Conservation (phyloP, 2,797 vertebrate species). For the Tympanoctomys barrerae region DNA sequence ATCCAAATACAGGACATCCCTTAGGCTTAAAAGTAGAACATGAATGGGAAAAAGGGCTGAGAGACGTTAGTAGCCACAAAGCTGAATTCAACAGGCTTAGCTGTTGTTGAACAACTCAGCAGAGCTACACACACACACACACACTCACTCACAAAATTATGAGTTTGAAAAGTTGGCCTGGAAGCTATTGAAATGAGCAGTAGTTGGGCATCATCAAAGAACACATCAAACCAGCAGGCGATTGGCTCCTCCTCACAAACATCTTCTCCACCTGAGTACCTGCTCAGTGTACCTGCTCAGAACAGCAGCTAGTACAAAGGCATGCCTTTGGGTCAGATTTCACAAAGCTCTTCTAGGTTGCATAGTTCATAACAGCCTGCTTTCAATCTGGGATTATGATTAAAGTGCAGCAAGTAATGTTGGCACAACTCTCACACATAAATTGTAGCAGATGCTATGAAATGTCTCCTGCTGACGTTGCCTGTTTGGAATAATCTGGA, state of each 20-base stretch:
- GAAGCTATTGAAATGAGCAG: conserved; percentile 61
- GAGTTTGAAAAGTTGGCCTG: conserved; percentile 54
- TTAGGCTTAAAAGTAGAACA: background rate
- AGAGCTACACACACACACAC: background rate
- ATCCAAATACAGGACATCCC: background rate
- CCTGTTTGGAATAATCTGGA: background rate
- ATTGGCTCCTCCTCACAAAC: background rate
- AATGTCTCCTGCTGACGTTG: background rate
- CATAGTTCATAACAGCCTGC: background rate
- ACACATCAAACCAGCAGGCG: background rate
- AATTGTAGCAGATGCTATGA: background rate
- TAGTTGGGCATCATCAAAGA: conserved; percentile 57
- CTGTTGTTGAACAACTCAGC: background rate
- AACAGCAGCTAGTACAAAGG: background rate
- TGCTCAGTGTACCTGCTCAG: background rate
- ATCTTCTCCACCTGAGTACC: background rate
- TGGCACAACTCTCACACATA: background rate
- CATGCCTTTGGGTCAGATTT: background rate
- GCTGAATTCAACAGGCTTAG: background rate
- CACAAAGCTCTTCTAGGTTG: conserved; percentile 1
- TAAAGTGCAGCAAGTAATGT: background rate
- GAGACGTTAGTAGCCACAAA: background rate
- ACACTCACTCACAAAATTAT: background rate
- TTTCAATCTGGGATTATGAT: background rate
- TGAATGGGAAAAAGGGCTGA: background rate